Evolutionary conservation across 2,888 invertebrate species (phyloP), one percentile per base, ranked within the genome.

Genomic region (Prosapia bicincta): DNA sequence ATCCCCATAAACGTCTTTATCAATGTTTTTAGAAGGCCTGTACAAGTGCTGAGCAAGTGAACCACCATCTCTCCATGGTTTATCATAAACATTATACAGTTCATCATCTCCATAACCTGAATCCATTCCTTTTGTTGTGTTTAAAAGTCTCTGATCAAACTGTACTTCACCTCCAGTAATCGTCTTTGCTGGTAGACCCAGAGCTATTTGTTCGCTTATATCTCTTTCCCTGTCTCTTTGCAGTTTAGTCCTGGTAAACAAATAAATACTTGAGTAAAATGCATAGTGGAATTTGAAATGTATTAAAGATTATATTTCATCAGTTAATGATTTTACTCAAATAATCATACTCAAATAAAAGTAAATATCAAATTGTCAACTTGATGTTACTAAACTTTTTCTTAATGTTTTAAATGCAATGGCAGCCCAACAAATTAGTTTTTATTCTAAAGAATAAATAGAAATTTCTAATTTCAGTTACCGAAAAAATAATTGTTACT

Each of bases 81-180:
- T 97, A 86, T 99, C 98, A 83, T 99, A 99, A 0, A 99, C 98
- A 84, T 94, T 97, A 86, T 99, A 99, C 0, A 93, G 94, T 82
- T 99, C 99, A 82, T 99, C 99, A 82, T 99, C 98, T 0, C 92
- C 97, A 85, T 96, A 99, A 0, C 98, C 98, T 80, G 93, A 93
- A 83, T 96, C 98, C 92, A 99, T 93, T 71, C 96, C 96, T 82
- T 94, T 94, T 72, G 89, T 92, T 79, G 96, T 97, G 82, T 99
- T 99, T 85, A 99, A 99, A 15, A 99, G 87, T 32, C 99, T 87
- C 84, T 98, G 97, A 86, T 99, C 99, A 84, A 98, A 99, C 84
- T 95, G 91, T 0, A 91, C 90, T 82, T 97, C 98, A 0, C 91
- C 92, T 0, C 83, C 82, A 9, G 87, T 85, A 10, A 88, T 85